A percentile compares a stretch with the other conserved stretches of the same genome.
phyloP scores from a whole-genome alignment of 2,797 vertebrate genomes.

The Crypturellus tataupa region DNA sequence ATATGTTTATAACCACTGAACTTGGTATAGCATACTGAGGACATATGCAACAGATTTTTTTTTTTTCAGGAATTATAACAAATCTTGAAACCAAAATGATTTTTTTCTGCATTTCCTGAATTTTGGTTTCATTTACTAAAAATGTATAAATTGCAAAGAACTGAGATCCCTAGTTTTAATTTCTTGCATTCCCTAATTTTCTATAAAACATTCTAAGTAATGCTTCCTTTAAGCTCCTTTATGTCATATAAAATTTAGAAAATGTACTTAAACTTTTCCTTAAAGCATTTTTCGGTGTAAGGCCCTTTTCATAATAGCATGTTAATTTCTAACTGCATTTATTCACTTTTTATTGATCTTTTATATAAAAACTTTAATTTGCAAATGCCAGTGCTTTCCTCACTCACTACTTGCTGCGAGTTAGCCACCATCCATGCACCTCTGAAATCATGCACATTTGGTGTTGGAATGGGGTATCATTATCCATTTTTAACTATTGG shows the following conservation, averaged over 20 bases:
- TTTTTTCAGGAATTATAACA: not conserved
- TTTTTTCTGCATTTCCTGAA: not conserved
- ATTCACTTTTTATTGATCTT: not conserved
- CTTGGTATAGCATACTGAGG: not conserved
- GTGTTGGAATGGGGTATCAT: not conserved
- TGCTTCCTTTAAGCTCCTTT: not conserved
- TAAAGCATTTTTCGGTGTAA: not conserved
- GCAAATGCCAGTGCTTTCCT: not conserved
- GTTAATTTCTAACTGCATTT: not conserved
- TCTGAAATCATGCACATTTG: not conserved
- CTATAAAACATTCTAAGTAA: not conserved
- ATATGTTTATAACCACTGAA: not conserved
- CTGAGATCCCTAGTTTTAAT: not conserved
- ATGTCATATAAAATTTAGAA: not conserved
- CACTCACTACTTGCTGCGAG: not conserved
- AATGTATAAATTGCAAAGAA: not conserved
- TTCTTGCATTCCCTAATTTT: not conserved
- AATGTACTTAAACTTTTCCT: not conserved
- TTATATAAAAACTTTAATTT: not conserved
- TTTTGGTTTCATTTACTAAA: not conserved
- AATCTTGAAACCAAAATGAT: not conserved
- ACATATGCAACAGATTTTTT: not conserved
- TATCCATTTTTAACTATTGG: not conserved
- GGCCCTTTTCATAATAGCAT: not conserved
- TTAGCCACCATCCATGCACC: not conserved